Evolutionary conservation across 2,888 invertebrate genomes (phyloP).

Genomic region (Punctoribates punctum): DNA sequence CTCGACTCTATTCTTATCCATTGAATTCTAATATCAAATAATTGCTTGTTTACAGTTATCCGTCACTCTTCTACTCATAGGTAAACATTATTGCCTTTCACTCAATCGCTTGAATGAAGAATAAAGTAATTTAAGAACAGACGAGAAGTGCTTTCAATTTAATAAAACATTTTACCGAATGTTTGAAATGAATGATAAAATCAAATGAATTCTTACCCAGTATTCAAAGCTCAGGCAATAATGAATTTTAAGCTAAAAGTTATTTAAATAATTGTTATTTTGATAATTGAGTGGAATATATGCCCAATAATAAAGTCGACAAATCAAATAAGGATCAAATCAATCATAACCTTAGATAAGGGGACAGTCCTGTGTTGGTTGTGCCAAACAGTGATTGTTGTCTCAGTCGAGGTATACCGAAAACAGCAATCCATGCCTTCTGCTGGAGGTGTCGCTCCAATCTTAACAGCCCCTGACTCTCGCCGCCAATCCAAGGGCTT

Average conservation of each 20-base stretch:
- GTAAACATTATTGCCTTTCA: constrained; percentile 27
- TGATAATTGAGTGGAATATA: not conserved
- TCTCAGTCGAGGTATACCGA: constrained; percentile 82
- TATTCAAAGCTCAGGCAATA: not conserved
- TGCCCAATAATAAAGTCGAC: not conserved
- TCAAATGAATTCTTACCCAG: not conserved
- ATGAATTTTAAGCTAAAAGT: not conserved
- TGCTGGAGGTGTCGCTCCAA: constrained; percentile 61
- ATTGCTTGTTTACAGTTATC: not conserved
- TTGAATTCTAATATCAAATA: not conserved
- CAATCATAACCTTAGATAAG: constrained; percentile 61
- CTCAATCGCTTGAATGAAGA: not conserved
- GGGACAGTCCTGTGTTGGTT: constrained; percentile 77
- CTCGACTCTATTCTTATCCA: not conserved
- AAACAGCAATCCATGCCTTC: constrained; percentile 83
- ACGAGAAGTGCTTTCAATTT: not conserved
- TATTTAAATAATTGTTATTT: not conserved
- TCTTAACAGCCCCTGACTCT: constrained; percentile 66
- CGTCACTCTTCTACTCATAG: not conserved
- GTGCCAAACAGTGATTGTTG: constrained; percentile 72
- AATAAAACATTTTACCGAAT: not conserved
- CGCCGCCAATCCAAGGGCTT: constrained; percentile 75
- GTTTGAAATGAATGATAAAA: not conserved
- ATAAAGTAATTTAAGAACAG: not conserved
- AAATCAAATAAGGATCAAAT: not conserved